Evolutionary conservation across 2,797 vertebrate genomes (phyloP).

Genomic region (Cheirogaleus major): DNA sequence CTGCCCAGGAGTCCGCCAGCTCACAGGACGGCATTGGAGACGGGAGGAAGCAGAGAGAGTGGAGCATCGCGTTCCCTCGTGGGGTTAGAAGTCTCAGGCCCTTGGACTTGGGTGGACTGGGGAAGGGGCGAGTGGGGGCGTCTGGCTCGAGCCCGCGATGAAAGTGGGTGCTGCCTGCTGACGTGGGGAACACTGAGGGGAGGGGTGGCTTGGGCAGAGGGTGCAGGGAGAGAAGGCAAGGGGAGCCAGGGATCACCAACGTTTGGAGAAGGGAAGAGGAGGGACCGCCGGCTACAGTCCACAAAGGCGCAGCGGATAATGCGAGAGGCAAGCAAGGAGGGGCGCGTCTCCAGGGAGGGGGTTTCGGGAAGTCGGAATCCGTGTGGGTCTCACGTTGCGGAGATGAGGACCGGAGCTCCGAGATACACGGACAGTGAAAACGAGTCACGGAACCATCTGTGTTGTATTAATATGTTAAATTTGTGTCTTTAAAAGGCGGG

Average conservation of each 20-base stretch:
- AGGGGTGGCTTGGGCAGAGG: background rate
- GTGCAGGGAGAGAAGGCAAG: background rate
- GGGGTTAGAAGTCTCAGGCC: background rate
- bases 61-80: background rate
- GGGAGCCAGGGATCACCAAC: background rate
- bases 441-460: background rate
- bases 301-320: background rate
- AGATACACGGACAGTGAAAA: background rate
- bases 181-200: background rate
- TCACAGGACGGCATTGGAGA: fast-evolving
- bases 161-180: background rate
- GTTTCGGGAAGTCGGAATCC: background rate
- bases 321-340: background rate
- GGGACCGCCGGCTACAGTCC: background rate
- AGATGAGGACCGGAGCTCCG: background rate
- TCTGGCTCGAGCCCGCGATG: background rate
- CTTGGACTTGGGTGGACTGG: too few relatives aligned
- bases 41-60: background rate
- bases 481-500: background rate
- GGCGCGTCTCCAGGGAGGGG: background rate
- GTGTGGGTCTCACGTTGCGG: background rate
- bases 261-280: background rate
- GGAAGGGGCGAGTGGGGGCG: too few relatives aligned
- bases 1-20: background rate
- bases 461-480: fast-evolving